Conservation (phyloP, 2,113 vertebrate genomes). For the Chionomys nivalis region DNA sequence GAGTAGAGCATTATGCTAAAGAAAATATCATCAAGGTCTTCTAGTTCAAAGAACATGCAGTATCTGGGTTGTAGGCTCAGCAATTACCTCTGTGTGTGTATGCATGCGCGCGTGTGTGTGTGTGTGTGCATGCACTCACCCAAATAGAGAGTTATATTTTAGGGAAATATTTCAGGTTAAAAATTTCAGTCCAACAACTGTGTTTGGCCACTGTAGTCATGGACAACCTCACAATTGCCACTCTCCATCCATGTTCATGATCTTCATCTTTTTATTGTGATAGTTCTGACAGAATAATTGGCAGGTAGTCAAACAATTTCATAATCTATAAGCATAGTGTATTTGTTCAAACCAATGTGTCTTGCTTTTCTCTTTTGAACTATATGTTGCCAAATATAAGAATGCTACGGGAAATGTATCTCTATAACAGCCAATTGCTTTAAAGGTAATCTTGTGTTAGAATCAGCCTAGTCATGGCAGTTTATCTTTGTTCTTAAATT, state of each 20-base stretch:
- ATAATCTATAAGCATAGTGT: neutral
- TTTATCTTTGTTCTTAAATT: constrained; percentile 31
- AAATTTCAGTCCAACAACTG: neutral
- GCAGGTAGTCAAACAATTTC: neutral
- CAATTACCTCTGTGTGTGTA: neutral
- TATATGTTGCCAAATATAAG: neutral
- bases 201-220: neutral
- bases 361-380: constrained; percentile 16
- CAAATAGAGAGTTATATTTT: neutral
- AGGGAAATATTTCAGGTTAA: neutral
- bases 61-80: neutral
- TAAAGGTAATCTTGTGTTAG: constrained; percentile 25
- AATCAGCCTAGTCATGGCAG: neutral
- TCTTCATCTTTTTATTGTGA: neutral
- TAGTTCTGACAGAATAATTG: neutral
- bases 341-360: neutral
- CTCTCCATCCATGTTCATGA: neutral
- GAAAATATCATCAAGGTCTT: neutral
- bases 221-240: neutral
- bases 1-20: neutral
- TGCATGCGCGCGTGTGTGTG: neutral
- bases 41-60: neutral
- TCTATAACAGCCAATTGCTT: neutral
- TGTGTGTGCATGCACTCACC: fast-evolving
- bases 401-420: neutral